Conservation (phyloP, 2,888 invertebrate species). For the Sarcophaga variegata region DNA sequence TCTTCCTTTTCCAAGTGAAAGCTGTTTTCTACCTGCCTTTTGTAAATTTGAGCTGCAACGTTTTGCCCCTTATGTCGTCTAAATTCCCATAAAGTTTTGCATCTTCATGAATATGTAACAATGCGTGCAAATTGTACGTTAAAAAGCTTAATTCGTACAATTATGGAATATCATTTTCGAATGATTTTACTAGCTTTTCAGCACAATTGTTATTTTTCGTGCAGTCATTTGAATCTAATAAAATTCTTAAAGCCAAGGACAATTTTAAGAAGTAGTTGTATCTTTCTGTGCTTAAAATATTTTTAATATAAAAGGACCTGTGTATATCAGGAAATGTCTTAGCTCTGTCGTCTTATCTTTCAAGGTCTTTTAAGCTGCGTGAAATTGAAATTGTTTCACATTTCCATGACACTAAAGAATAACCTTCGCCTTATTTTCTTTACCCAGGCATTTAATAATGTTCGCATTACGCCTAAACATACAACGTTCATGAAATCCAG, state of each 20-base stretch:
- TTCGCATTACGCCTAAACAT: constrained; percentile 21
- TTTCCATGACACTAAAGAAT: constrained; percentile 24
- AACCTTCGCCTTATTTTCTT: constrained; percentile 40
- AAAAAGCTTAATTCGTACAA: too few species aligned
- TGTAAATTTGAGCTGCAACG: neutral
- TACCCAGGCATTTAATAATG: constrained; percentile 21
- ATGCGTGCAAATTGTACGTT: too few species aligned
- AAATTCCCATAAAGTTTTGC: too few species aligned
- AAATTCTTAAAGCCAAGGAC: too few species aligned
- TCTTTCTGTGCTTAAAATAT: constrained; percentile 47
- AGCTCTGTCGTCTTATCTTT: constrained; percentile 67
- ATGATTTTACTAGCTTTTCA: too few species aligned
- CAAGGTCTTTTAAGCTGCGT: constrained; percentile 60
- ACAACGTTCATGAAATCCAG: constrained; percentile 53
- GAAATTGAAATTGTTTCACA: constrained; percentile 38
- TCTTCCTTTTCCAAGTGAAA: neutral
- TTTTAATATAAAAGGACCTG: constrained; percentile 63
- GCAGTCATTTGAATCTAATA: too few species aligned
- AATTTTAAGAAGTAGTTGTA: too few species aligned
- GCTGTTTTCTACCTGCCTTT: too few species aligned
- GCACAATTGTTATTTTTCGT: too few species aligned
- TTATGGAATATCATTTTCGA: too few species aligned
- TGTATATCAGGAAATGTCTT: constrained; percentile 65
- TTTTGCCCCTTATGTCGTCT: too few species aligned
- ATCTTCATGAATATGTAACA: too few species aligned